A percentile compares a stretch with the other conserved stretches of the same genome.
Evolutionary conservation across 1,140 invertebrate genomes (phyloP).

Genomic region (Hestina assimilis): DNA sequence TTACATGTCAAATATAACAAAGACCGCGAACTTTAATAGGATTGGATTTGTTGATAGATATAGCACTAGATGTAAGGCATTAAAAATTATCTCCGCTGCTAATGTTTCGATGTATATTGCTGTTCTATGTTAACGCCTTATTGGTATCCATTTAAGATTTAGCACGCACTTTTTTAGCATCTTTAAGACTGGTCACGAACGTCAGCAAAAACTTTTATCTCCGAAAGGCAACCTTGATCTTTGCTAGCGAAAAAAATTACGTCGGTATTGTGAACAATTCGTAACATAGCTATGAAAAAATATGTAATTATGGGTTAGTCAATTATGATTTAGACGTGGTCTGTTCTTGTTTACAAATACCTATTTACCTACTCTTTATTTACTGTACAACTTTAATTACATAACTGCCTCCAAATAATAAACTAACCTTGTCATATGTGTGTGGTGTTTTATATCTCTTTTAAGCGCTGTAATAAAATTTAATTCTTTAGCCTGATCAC

Average conservation of each 20-base stretch:
- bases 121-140: slow-evolving; percentile 37
- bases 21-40: neutral
- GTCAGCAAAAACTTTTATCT: slow-evolving; percentile 67
- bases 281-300: slow-evolving; percentile 29
- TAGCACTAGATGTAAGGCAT: slow-evolving; percentile 7
- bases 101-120: slow-evolving; percentile 18
- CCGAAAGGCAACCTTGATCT: slow-evolving; percentile 63
- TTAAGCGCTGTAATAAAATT: too few relatives aligned
- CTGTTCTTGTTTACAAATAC: slow-evolving; percentile 17
- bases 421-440: neutral
- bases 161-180: slow-evolving; percentile 66
- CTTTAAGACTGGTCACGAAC: slow-evolving; percentile 67
- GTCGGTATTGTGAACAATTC: slow-evolving; percentile 42
- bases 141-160: slow-evolving; percentile 67
- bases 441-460: too few relatives aligned
- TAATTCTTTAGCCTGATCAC: too few relatives aligned
- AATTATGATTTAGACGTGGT: slow-evolving; percentile 25
- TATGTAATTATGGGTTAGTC: slow-evolving; percentile 25
- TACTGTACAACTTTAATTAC: neutral
- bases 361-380: neutral
- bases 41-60: neutral
- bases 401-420: neutral
- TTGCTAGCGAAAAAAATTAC: slow-evolving; percentile 67
- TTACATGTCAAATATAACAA: slow-evolving; percentile 1
- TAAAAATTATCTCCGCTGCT: slow-evolving; percentile 28